Evolutionary conservation across 2,113 vertebrate genomes (phyloP), one percentile per base, ranked within the genome.

Genomic region (Neomonachus schauinslandi): DNA sequence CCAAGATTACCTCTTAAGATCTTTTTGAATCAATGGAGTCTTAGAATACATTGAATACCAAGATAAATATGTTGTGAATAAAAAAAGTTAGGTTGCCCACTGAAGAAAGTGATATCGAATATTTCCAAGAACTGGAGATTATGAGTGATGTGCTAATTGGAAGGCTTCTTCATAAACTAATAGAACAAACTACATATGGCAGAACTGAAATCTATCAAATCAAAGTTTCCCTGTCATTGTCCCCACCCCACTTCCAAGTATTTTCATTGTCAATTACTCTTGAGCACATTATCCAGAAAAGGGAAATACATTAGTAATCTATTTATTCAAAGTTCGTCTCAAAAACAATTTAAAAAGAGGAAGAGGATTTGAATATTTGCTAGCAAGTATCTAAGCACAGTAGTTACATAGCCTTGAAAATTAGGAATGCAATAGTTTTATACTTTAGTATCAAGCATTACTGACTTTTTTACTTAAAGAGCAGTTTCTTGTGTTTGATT

Each of bases 61-160:
- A 51, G 46, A 97, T 84, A 89, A 77, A 55, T 83, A 42, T 95
- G 18, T 76, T 55, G 4, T 39, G 53, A 69, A 91, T 33, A 7
- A 88, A 90, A 94, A 94, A 67, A 31, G 14, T 67, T 33, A 81
- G 22, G 26, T 33, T 5, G 67, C 28, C 31, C 85, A 89, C 33
- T 7, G 33, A 8, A 92, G 13, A 39, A 92, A 79, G 51, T 24
- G 95, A 36, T 57, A 57, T 6, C 39, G 7, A 82, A 1, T 74
- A 24, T 46, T 93, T 94, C 24, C 0, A 94, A 92, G 82, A 74
- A 97, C 10, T 67, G 55, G 26, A 84, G 36, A 24, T 15, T 91
- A 84, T 33, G 67, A 90, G 92, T 87, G 86, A 95, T 39, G 28
- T 87, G 22, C 53, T 98, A 96, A 97, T 53, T 96, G 76, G 89